phyloP scores from a whole-genome alignment of 1,140 invertebrate genomes.

The Laupala kohalensis region DNA sequence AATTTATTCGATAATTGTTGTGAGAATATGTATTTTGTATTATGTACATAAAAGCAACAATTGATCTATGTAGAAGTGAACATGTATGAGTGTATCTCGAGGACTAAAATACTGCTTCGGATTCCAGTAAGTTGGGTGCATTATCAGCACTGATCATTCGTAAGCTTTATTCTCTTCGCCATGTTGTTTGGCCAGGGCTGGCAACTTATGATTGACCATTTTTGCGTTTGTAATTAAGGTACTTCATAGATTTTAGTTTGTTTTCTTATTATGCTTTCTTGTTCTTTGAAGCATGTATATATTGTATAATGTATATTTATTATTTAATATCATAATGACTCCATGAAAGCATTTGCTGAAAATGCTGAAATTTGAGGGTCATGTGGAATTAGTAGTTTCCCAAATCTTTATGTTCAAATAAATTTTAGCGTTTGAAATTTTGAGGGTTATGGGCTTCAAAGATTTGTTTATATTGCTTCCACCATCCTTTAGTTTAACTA shows the following conservation, averaged over 20 bases:
- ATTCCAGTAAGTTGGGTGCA: background rate
- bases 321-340: background rate
- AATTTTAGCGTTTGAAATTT: background rate
- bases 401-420: background rate
- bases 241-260: background rate
- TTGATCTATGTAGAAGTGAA: too few species aligned
- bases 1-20: too few species aligned
- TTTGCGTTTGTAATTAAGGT: conserved; percentile 2
- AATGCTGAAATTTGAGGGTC: background rate
- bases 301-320: background rate
- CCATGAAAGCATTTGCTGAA: background rate
- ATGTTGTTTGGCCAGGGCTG: conserved; percentile 15
- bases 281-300: background rate
- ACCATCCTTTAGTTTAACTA: too few species aligned
- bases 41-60: too few species aligned
- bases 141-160: background rate
- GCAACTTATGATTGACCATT: conserved; percentile 12
- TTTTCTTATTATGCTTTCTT: background rate
- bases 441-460: background rate
- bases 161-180: conserved; percentile 5
- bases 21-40: too few species aligned
- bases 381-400: background rate
- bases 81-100: too few species aligned
- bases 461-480: background rate
- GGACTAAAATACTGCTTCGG: too few species aligned